Evolutionary conservation across 2,113 vertebrate species (phyloP).

Genomic region (Menura novaehollandiae): DNA sequence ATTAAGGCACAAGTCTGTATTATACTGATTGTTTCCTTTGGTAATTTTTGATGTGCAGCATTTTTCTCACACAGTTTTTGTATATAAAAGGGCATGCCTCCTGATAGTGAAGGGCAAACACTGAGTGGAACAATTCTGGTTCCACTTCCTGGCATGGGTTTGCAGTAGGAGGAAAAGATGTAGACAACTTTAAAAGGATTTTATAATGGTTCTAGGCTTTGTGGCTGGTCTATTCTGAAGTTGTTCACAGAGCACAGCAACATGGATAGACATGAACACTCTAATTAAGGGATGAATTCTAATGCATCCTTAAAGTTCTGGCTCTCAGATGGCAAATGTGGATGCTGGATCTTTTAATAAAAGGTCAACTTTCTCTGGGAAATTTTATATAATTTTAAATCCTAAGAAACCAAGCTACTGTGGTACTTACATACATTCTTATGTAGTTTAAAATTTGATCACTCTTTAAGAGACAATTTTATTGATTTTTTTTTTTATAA

Average conservation of each 20-base stretch:
- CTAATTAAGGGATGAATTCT: not conserved
- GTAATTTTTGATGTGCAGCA: not conserved
- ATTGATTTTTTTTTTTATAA: not conserved
- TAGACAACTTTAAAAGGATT: not conserved
- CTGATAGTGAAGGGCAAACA: not conserved
- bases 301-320: not conserved
- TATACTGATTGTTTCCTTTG: not conserved
- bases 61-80: not conserved
- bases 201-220: not conserved
- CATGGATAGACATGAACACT: rapidly evolving
- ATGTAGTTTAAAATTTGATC: not conserved
- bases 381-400: not conserved
- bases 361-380: not conserved
- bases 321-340: not conserved
- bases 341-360: not conserved
- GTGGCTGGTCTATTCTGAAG: not conserved
- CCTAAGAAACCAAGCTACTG: not conserved
- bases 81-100: not conserved
- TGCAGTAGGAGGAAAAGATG: not conserved
- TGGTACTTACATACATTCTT: not conserved
- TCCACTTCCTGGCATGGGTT: not conserved
- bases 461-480: not conserved
- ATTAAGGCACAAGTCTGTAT: not conserved
- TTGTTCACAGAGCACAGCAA: not conserved
- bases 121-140: not conserved